Evolutionary conservation across 1,140 invertebrate species (phyloP).

Genomic region (Cydia splendana): DNA sequence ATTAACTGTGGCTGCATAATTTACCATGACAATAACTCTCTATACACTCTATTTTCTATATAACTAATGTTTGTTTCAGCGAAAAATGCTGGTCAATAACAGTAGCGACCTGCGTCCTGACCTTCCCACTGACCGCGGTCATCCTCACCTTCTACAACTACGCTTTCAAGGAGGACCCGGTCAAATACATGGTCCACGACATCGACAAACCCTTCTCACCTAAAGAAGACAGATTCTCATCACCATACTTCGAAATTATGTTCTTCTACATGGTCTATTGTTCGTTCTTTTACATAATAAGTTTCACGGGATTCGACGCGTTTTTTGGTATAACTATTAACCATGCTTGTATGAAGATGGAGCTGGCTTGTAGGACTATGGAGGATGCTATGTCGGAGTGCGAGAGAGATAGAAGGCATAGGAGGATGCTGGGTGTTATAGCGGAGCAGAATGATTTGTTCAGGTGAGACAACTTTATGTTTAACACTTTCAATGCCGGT

Average conservation of each 20-base stretch:
- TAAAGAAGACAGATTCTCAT: slow-evolving; percentile 6
- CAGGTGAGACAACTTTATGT: background rate
- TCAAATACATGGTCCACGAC: slow-evolving; percentile 32
- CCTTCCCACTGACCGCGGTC: background rate
- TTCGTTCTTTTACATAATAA: slow-evolving; percentile 40
- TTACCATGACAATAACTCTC: no score
- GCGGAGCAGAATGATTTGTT: slow-evolving; percentile 40
- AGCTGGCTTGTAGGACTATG: slow-evolving; percentile 47
- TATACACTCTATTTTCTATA: no score
- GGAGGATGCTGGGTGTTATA: slow-evolving; percentile 44
- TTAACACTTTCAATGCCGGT: no score
- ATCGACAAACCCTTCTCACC: background rate
- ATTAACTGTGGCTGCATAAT: no score
- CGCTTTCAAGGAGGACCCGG: background rate
- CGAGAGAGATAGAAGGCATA: slow-evolving; percentile 23
- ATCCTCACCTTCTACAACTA: slow-evolving; percentile 20
- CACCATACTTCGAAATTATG: slow-evolving; percentile 32
- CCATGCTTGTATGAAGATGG: slow-evolving; percentile 58
- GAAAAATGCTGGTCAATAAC: slow-evolving; percentile 13
- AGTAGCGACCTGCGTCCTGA: background rate
- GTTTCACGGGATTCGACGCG: slow-evolving; percentile 51
- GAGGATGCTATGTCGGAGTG: slow-evolving; percentile 44
- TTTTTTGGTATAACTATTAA: slow-evolving; percentile 53
- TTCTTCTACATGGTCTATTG: slow-evolving; percentile 37
- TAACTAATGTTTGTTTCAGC: no score